Base-by-base conservation (phyloP, 2,797 vertebrate genomes). In the Dendrocincla fuliginosa region DNA sequence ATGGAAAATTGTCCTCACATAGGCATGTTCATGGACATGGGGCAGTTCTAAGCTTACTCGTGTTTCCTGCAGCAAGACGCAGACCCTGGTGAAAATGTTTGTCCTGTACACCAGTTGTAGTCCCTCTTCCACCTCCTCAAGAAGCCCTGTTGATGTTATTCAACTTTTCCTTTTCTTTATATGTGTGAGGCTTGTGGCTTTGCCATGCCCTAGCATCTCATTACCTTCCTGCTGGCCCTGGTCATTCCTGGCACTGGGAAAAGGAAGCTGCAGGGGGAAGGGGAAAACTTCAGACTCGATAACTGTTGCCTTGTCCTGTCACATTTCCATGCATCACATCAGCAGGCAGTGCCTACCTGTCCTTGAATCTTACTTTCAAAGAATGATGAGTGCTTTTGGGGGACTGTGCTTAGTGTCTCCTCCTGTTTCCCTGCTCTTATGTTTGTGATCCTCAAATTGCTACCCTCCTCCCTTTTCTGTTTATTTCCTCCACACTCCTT, bases 151-250 rank as follows among this genome's bases (percentile, higher is more conserved):
- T 44, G 5, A n/a, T 22, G 6, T 13, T 35, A 86, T 77, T 33
- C n/a, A 67, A 3, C 13, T 80, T 77, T 73, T 52, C n/a, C 7
- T 64, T 76, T 65, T 35, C 17, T 68, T 53, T 89, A 1, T 20
- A 32, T 5, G 35, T 55, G 5, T 30, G 41, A 71, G 16, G 6
- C 9, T 44, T 56, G 53, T 75, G 35, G 30, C 4, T 6, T 2
- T 0, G 0, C 8, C 47, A 46, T 41, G 8, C 3, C 16, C 12
- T 19, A 7, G 5, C 5, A 60, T 13, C 9, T 75, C 16, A 37
- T 41, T 35, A 49, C 13, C 6, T 32, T 89, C 5, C 11, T 78
- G 22, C 1, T 57, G 44, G 32, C 6, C 4, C 17, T 69, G 23
- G 11, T 39, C 39, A 16, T 59, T 67, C 18, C 44, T 75, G 19